These are phyloP conservation scores for Latrodectus geometricus DNA, from an alignment of 1,140 invertebrate species.

Conservation along the genomic window DNA sequence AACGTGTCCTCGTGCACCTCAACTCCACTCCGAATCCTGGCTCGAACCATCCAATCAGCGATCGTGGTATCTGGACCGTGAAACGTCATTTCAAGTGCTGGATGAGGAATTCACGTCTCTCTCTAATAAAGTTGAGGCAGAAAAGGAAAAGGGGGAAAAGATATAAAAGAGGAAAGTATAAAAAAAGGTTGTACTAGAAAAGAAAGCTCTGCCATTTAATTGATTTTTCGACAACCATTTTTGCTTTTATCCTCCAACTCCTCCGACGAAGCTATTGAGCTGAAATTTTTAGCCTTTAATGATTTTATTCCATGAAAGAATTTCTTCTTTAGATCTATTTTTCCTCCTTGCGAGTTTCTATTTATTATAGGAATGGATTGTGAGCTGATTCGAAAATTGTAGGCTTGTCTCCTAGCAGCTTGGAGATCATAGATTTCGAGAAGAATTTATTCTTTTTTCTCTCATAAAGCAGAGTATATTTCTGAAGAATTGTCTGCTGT, in stretches of 20 bases:
- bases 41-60: slow-evolving; percentile 46
- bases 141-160: slow-evolving; percentile 12
- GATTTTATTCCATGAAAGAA: slow-evolving; percentile 33
- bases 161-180: neutral
- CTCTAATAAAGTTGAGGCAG: slow-evolving; percentile 54
- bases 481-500: too few species aligned
- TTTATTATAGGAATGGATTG: neutral
- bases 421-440: too few species aligned
- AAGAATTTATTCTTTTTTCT: too few species aligned
- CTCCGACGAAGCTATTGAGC: neutral
- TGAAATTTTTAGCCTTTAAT: slow-evolving; percentile 15
- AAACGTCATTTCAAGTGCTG: slow-evolving; percentile 46
- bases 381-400: slow-evolving; percentile 46
- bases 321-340: neutral
- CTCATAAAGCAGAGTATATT: too few species aligned
- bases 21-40: neutral
- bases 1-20: slow-evolving; percentile 15
- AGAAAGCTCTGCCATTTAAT: slow-evolving; percentile 37
- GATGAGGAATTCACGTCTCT: slow-evolving; percentile 46
- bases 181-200: slow-evolving; percentile 1
- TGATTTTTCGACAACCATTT: slow-evolving; percentile 53
- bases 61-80: slow-evolving; percentile 39
- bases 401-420: slow-evolving; percentile 9
- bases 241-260: slow-evolving; percentile 23
- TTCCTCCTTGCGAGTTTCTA: neutral